Evolutionary conservation across 2,888 invertebrate species (phyloP).

Genomic region (Punctoribates punctum): DNA sequence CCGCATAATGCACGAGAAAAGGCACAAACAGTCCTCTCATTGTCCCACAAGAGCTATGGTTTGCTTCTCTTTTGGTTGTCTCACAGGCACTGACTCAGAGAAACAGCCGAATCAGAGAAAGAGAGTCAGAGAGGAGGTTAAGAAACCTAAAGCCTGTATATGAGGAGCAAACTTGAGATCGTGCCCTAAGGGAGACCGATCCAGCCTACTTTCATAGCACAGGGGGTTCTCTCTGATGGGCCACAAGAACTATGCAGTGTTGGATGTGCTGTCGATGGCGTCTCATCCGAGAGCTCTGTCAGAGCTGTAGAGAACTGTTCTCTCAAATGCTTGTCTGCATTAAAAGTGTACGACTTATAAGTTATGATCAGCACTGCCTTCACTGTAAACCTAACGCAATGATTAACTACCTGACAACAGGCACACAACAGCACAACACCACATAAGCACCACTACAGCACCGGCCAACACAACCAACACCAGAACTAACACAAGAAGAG

Average conservation of each 20-base stretch:
- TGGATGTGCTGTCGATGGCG: background rate
- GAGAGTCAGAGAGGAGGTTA: constrained; percentile 20
- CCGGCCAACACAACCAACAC: background rate
- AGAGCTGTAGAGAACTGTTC: background rate
- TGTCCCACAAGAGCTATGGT: constrained; percentile 23
- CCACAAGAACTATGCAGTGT: background rate
- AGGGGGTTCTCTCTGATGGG: constrained; percentile 18
- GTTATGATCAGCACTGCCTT: constrained; percentile 11
- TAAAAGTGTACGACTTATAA: constrained; percentile 5
- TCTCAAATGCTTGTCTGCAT: constrained; percentile 29
- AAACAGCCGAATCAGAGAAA: constrained; percentile 2
- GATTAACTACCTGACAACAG: constrained; percentile 35
- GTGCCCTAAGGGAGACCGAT: constrained; percentile 35
- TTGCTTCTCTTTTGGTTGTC: background rate
- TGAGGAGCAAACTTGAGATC: constrained; percentile 5
- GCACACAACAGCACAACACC: constrained; percentile 7
- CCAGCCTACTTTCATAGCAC: background rate
- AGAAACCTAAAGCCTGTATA: constrained; percentile 7
- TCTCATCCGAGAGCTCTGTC: background rate
- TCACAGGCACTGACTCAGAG: constrained; percentile 2
- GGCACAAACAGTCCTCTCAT: constrained; percentile 25
- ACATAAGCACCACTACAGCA: constrained; percentile 2
- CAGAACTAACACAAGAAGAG: background rate
- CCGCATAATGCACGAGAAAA: constrained; percentile 23
- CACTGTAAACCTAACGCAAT: background rate